A percentile compares a stretch with the other conserved stretches of the same genome.
phyloP scores from a whole-genome alignment of 2,888 invertebrate genomes.

The Watsonalla cultraria region DNA sequence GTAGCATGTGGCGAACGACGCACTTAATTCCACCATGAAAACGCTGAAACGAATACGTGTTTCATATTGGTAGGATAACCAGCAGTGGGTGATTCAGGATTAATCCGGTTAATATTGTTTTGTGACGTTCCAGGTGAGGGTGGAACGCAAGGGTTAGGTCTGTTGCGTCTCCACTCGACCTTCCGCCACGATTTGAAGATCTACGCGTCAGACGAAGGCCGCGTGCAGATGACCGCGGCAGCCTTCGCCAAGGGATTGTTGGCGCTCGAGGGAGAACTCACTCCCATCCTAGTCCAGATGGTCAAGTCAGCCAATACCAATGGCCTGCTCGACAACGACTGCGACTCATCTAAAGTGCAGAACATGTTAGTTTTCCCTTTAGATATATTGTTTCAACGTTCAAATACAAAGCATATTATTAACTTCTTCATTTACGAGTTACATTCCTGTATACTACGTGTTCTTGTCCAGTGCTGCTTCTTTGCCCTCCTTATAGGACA shows the following conservation, averaged over 20 bases:
- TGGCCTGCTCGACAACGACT: constrained; percentile 98
- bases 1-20: too few relatives aligned
- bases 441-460: too few relatives aligned
- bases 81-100: too few relatives aligned
- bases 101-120: too few relatives aligned
- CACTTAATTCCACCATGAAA: too few relatives aligned
- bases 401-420: too few relatives aligned
- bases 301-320: constrained; percentile 99
- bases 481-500: too few relatives aligned
- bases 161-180: constrained; percentile 96
- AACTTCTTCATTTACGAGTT: too few relatives aligned
- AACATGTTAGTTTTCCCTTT: constrained; percentile 85
- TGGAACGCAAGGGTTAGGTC: constrained; percentile 95
- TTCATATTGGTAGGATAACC: too few relatives aligned
- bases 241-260: constrained; percentile 99
- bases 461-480: too few relatives aligned
- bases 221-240: constrained; percentile 99
- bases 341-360: constrained; percentile 96
- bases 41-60: too few relatives aligned
- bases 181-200: constrained; percentile 99
- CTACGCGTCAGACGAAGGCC: constrained; percentile 99
- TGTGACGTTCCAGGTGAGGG: constrained; percentile 82
- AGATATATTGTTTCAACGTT: background rate
- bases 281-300: constrained; percentile 99
- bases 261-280: constrained; percentile 98